Evolutionary conservation across 2,797 vertebrate genomes (phyloP).

Genomic region (Lerista edwardsae): DNA sequence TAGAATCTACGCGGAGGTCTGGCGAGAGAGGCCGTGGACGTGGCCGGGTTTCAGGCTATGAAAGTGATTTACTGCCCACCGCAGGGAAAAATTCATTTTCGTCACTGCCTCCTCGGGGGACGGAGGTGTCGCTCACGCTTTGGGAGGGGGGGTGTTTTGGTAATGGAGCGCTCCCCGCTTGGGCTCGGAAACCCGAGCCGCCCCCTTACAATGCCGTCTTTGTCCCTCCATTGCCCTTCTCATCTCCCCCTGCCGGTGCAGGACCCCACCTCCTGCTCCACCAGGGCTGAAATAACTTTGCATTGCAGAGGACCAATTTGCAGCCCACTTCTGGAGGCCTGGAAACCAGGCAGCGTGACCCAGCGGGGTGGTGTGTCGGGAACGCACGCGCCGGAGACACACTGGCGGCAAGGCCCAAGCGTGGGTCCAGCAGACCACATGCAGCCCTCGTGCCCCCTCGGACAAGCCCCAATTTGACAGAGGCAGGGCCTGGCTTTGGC

Average conservation of each 20-base stretch:
- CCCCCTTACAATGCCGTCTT: neutral
- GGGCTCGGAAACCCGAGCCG: neutral
- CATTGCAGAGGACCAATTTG: neutral
- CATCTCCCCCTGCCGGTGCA: neutral
- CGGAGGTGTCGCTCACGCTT: neutral
- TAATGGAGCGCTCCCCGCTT: neutral
- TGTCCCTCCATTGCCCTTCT: neutral
- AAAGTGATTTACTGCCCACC: neutral
- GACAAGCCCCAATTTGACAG: neutral
- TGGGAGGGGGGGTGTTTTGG: neutral
- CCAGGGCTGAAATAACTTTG: constrained; percentile 28
- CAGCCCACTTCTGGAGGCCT: constrained; percentile 2
- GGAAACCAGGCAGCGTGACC: constrained; percentile 5
- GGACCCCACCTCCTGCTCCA: neutral
- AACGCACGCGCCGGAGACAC: neutral
- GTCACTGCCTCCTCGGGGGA: neutral
- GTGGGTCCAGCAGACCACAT: neutral
- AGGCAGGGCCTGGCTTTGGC: neutral
- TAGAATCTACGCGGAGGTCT: neutral
- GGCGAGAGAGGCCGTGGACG: neutral
- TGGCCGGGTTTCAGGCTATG: neutral
- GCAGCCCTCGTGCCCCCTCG: neutral
- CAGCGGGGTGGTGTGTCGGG: neutral
- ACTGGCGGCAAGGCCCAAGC: neutral
- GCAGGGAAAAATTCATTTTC: neutral